A percentile compares a stretch with the other conserved stretches of the same genome.
Conservation (phyloP, 2,797 vertebrate genomes). For the Hypotaenidia philippensis region DNA sequence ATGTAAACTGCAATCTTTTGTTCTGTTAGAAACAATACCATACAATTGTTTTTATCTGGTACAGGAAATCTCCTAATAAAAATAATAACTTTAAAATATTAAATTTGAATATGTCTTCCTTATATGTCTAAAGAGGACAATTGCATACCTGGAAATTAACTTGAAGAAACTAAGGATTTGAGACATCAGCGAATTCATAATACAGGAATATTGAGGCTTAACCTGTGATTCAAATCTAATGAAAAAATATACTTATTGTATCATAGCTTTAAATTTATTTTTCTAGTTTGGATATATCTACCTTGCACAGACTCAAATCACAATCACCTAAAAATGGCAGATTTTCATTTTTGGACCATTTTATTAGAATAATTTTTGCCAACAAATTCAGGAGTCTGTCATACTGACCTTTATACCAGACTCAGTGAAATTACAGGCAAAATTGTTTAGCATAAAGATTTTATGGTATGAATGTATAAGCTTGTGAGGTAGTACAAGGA, state of each 20-base stretch:
- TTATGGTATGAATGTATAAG: not conserved
- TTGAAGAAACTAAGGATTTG: not conserved
- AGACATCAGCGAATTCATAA: not conserved
- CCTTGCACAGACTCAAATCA: not conserved
- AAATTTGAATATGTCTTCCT: not conserved
- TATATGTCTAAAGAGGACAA: not conserved
- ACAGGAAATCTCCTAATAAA: not conserved
- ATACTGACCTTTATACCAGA: not conserved
- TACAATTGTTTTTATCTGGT: not conserved
- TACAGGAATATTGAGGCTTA: not conserved
- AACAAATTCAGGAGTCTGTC: not conserved
- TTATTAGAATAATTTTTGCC: not conserved
- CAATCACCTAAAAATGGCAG: not conserved
- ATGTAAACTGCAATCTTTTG: not conserved
- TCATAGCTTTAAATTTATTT: not conserved
- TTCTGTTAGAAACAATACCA: not conserved
- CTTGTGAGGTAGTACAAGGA: not conserved
- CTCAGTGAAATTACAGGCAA: not conserved
- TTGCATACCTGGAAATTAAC: not conserved
- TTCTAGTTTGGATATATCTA: not conserved
- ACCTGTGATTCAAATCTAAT: not conserved
- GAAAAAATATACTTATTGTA: not conserved
- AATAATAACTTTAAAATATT: not conserved
- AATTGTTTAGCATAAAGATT: not conserved
- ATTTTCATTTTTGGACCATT: not conserved